A percentile compares a stretch with the other conserved stretches of the same genome.
These are phyloP conservation scores for Sminthurides aquaticus DNA, from an alignment of 2,888 invertebrate species.

Conservation along the genomic window DNA sequence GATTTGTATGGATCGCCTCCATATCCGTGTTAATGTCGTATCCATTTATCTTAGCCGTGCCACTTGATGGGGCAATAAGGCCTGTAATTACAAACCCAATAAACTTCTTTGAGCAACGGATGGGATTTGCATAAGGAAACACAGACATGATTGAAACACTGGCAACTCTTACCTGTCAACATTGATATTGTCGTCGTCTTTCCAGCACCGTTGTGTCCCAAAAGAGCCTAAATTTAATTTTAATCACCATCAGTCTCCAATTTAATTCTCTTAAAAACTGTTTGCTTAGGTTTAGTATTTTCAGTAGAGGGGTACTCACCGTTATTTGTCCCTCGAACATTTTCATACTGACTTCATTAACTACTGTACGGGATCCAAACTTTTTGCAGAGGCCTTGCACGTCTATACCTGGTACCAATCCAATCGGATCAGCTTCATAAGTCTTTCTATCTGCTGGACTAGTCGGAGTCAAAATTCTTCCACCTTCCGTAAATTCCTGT, in stretches of 20 bases:
- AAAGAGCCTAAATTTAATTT: conserved; percentile 55
- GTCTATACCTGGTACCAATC: conserved; percentile 47
- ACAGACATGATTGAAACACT: too few relatives aligned
- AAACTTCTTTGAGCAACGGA: too few relatives aligned
- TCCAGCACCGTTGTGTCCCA: conserved; percentile 83
- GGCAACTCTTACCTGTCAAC: conserved; percentile 52
- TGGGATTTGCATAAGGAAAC: too few relatives aligned
- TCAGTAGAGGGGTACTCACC: too few relatives aligned
- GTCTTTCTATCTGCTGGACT: conserved; percentile 10
- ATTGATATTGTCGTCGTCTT: conserved; percentile 73
- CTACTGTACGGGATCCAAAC: conserved; percentile 47
- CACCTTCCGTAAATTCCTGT: too few relatives aligned
- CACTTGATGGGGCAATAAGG: conserved; percentile 63
- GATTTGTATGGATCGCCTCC: conserved; percentile 59
- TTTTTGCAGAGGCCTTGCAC: conserved; percentile 45
- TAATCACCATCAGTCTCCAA: too few relatives aligned
- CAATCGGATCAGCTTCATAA: conserved; percentile 48
- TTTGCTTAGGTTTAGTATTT: too few relatives aligned
- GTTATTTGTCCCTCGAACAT: conserved; percentile 79
- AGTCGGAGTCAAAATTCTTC: neutral
- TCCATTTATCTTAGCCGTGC: conserved; percentile 65
- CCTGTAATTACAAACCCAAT: too few relatives aligned
- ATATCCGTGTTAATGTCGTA: conserved; percentile 62
- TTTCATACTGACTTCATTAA: conserved; percentile 62
- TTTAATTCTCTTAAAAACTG: too few relatives aligned